Base-by-base conservation (phyloP, 1,140 invertebrate genomes). In the Spodoptera litura region DNA sequence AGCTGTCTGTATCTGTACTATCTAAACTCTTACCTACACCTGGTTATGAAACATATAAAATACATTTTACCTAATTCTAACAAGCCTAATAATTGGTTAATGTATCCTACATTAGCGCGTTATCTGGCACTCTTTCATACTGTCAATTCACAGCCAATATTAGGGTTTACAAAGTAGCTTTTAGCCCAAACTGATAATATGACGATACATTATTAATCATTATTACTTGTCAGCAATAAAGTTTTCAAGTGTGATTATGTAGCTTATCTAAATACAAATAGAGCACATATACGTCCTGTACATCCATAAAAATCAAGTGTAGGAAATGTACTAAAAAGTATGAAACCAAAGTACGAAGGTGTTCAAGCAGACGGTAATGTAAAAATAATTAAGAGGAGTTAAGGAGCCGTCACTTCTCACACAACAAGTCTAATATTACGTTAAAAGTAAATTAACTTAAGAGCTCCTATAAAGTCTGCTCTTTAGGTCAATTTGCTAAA, bases 401-500 rank as follows among this genome's bases (percentile, higher is more conserved):
- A 13, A 66, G 12, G 20, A 11, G 13, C 12, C 25, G 44, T 68
- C 49, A 68, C 44, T 27, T 68, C 44, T 68, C 64, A 27, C 64
- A 20, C 25, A 44, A 64, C 61, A 38, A 31, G 59, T 31, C 66
- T 15, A 35, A 70, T 53, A 70, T 70, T 70, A 70, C 66, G 27
- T 70, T 55, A 70, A 49, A 70, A 70, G n/a, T 64, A 64, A 70
- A 70, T 70, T 70, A 70, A 70, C 15, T 51, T 70, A 70, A 70
- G 51, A 53, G 66, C 25, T 70, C 38, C 38, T 70, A 70, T 44
- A 70, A 70, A 55, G 66, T 51, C 64, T 52, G 49, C 66, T 53
- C 20, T 70, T 51, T 70, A 68, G 64, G 44, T 52, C 64, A 68
- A 68, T 68, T 68, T 68, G 49, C 66, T 53, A 49, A 70, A 52